A percentile compares a stretch with the other conserved stretches of the same genome.
These are phyloP conservation scores for Hoplodrina blanda DNA, from an alignment of 2,888 invertebrate genomes.

Conservation along the genomic window DNA sequence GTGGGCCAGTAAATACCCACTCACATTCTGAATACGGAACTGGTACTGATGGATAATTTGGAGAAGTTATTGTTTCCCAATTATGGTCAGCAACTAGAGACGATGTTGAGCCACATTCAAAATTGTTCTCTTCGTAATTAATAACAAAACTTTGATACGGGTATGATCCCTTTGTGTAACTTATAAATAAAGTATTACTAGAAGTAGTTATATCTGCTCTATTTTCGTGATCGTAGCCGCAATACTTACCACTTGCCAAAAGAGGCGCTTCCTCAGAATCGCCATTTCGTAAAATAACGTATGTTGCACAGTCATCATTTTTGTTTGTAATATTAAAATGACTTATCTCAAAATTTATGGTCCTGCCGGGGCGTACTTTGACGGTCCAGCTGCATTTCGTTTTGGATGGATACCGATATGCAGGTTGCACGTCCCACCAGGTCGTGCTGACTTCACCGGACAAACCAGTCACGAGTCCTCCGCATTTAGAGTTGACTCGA, in stretches of 20 bases:
- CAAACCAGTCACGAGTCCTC: constrained; percentile 91
- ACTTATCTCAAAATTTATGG: constrained; percentile 92
- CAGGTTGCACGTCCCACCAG: constrained; percentile 64
- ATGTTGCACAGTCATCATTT: constrained; percentile 74
- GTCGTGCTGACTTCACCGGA: constrained; percentile 89
- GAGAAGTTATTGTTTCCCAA: constrained; percentile 92
- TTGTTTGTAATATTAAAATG: constrained; percentile 90
- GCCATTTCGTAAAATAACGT: constrained; percentile 94
- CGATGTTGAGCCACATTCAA: constrained; percentile 93
- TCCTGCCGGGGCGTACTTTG: constrained; percentile 93
- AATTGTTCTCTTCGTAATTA: constrained; percentile 91
- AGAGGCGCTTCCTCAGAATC: constrained; percentile 93
- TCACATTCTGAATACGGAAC: constrained; percentile 95
- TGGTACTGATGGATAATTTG: constrained; percentile 95
- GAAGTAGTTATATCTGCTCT: constrained; percentile 89
- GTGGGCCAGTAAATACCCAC: constrained; percentile 94
- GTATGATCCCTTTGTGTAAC: constrained; percentile 60
- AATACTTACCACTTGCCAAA: constrained; percentile 94
- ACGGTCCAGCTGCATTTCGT: constrained; percentile 93
- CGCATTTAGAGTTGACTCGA: constrained; percentile 91
- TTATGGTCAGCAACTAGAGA: constrained; percentile 86
- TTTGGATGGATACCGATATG: neutral
- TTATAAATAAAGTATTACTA: constrained; percentile 89
- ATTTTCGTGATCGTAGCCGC: constrained; percentile 86
- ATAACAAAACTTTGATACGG: constrained; percentile 83